Evolutionary conservation across 2,888 invertebrate species (phyloP), one percentile per base, ranked within the genome.

Genomic region (Cataglyphis livida): DNA sequence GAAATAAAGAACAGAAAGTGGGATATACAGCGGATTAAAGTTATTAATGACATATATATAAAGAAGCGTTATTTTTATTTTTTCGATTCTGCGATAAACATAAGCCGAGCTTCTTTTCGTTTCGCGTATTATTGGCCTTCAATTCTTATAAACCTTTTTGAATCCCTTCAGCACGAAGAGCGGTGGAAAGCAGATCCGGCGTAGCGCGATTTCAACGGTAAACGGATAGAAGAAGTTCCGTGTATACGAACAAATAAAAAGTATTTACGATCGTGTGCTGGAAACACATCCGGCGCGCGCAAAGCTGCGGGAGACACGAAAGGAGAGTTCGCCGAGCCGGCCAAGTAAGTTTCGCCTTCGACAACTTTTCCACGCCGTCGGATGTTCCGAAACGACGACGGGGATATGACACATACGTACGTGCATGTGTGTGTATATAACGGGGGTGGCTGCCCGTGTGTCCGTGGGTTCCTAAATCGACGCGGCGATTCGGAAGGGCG

Each of bases 281-380:
- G 70, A 79, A 84, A 83, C 68, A 78, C 78, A 83, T 81, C 85
- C 85, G 81, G 68, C 73, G 82, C 71, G 82, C 54, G 84, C 57
- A 84, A 82, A 65, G 54, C 81, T 68, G 71, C 65, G 68, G 84
- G 78, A 71, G 78, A 79, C 78, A 82, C 65, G 81, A 81, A 62
- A 41, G 66, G 54, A 74, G 70, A 79, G 64, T 78, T 81, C 75
- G 57, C 38, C 48, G 57, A 61, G 68, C 78, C 57, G 78, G 78
- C 74, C 78, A 73, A 79, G 78, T 79, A 82, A 82, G 76, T 84
- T 85, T 82, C 78, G 82, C 51, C 84, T 84, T 70, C 74, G 65
- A 59, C 85, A 82, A 85, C 74, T 84, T 85, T 85, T 82, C 85
- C 76, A 70, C 73, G 62, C 51, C 70, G 65, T 68, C 74, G 84